Base-by-base conservation (phyloP, 2,113 vertebrate species). In the Caracal caracal region DNA sequence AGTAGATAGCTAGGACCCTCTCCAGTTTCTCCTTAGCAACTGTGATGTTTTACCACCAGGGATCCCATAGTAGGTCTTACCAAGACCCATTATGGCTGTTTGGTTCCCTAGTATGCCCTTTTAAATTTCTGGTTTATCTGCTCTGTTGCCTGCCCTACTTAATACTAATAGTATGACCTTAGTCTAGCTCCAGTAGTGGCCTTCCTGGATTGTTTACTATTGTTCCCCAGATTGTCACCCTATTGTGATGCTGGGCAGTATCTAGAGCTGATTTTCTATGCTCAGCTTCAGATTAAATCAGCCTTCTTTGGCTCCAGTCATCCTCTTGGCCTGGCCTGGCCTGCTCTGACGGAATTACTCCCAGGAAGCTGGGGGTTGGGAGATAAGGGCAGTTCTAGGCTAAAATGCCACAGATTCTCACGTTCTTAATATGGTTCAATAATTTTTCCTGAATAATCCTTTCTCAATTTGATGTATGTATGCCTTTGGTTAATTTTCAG, bases 401-500 rank as follows among this genome's bases (percentile, higher is more conserved):
- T 94, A 56, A 65, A 93, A 92, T 79, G 17, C 33, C 16, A 88
- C 3, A 61, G 20, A 93, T 22, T 82, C 33, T 96, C 35, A 68
- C 47, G 63, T 87, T 88, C 37, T 88, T 94, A 83, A 78, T 83
- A 61, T 90, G 10, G 13, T 79, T 94, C 71, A 71, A 35, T 94
- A 83, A 63, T 68, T 92, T 92, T 96, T 80, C 56, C 53, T 83
- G 71, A 91, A 33, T 91, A 71, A 71, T 63, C 35, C 49, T 79
- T 95, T 94, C 73, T 94, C 56, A 93, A 35, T 75, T 80, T 90
- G 71, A 70, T 68, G 2, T 76, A 70, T 68, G 2, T 76, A 80
- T 90, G 43, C 30, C 24, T 82, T 86, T 93, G 53, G 43, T 51
- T 93, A 70, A 78, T 95, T 90, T 95, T 97, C 35, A 87, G 75